Conservation (phyloP, 2,888 invertebrate species). For the Tachystola acroxantha region DNA sequence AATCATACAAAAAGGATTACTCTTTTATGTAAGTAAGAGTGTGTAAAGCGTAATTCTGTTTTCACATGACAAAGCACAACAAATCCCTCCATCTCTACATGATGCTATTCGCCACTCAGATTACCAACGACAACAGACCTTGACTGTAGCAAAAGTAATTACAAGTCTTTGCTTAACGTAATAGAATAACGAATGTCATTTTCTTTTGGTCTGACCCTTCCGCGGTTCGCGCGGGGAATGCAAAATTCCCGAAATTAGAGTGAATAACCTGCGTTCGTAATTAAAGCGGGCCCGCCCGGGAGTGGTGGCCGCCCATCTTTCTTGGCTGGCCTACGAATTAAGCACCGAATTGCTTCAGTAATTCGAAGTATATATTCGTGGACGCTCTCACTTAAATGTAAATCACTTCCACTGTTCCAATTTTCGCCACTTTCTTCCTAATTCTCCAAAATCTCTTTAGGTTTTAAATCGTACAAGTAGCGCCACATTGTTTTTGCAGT, state of each 20-base stretch:
- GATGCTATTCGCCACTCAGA: constrained; percentile 23
- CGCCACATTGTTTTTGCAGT: too few relatives aligned
- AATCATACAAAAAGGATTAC: too few relatives aligned
- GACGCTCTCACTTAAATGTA: constrained; percentile 66
- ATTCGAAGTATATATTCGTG: constrained; percentile 73
- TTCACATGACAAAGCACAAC: constrained; percentile 31
- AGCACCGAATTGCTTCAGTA: constrained; percentile 74
- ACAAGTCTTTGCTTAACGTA: constrained; percentile 61
- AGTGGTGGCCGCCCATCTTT: constrained; percentile 66
- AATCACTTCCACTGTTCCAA: constrained; percentile 73
- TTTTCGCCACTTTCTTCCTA: constrained; percentile 56
- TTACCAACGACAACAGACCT: constrained; percentile 34
- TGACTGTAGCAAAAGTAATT: constrained; percentile 60
- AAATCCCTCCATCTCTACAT: too few relatives aligned
- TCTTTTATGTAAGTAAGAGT: too few relatives aligned
- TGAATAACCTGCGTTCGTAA: constrained; percentile 74
- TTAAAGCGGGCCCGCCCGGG: constrained; percentile 62
- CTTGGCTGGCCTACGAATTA: constrained; percentile 75
- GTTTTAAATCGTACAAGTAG: not conserved
- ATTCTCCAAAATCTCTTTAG: constrained; percentile 45
- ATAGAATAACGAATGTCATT: constrained; percentile 78
- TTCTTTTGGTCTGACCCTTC: constrained; percentile 75
- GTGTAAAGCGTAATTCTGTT: too few relatives aligned
- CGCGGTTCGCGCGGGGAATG: constrained; percentile 74
- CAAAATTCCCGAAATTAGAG: constrained; percentile 75